Evolutionary conservation across 37 sponge, comb jelly and placozoan species (phyloP), one percentile per base, ranked within the genome.

Genomic region (Hormiphora californensis): DNA sequence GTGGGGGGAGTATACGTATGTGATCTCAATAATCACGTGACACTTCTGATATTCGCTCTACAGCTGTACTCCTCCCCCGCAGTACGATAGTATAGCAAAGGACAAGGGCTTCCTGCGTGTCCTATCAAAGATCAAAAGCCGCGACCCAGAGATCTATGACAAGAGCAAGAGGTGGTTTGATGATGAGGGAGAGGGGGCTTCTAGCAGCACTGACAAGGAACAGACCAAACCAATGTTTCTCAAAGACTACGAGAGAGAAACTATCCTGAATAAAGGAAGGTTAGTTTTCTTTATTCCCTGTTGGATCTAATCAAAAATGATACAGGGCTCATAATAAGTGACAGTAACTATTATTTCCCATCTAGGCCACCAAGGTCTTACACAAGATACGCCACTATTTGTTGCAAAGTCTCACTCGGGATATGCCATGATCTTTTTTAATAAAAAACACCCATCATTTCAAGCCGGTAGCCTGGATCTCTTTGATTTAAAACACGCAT

Each of bases 191-290:
- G 88, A 67, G 78, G 85, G 39, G 0, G 23, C 54, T 57, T 33
- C 4, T 2, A 39, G 43, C 5, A 4, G 37, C 17, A 46, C 63
- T 0, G 30, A 32, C 39, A 40, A 41, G 3, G 63, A 51, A 39
- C 69, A 38, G 39, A 22, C 54, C 17, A 92, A 92, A 44, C 93
- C 93, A 0, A 86, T 94, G 46, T 92, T 65, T 81, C 87, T 96
- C 73, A 91, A 90, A 25, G 97, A 96, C 86, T 96, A 90, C 85
- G 97, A 96, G 85, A 87, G 97, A 43, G 54, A 94, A 63, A 55
- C 62, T 33, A 85, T 96, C 7, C 89, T 94, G 21, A 88, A 91
- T 85, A 92, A 86, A 69, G 94, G 94, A 63, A 86, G 78, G 86
- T 89, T n/a, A 65, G 55, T 7, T n/a, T 54, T 25, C 22, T n/a